Conservation (phyloP, 2,888 invertebrate genomes). For the Trilocha varians region DNA sequence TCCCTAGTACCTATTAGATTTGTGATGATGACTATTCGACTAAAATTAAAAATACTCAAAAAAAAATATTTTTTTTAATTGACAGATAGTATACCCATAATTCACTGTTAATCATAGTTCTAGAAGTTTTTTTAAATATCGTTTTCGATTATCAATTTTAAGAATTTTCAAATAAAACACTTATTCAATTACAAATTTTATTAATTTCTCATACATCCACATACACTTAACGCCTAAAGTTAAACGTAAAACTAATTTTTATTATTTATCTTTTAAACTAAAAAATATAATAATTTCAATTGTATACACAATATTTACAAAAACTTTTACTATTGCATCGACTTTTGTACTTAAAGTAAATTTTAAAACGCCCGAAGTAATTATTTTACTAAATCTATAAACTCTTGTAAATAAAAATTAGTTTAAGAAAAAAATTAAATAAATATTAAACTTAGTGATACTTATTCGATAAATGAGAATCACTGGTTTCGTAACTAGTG, state of each 20-base stretch:
- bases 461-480: conserved; percentile 3
- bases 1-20: too few relatives aligned
- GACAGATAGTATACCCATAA: too few relatives aligned
- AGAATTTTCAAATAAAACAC: conserved; percentile 2
- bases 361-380: conserved; percentile 5
- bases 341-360: neutral
- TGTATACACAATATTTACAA: conserved; percentile 10
- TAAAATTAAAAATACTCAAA: too few relatives aligned
- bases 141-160: too few relatives aligned
- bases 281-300: neutral
- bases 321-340: conserved; percentile 3
- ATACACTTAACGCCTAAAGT: conserved; percentile 30
- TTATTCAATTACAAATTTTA: conserved; percentile 19
- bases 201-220: conserved; percentile 42
- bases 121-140: too few relatives aligned
- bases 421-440: neutral
- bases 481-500: conserved; percentile 42
- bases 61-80: too few relatives aligned
- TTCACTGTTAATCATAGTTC: too few relatives aligned
- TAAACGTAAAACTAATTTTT: conserved; percentile 3
- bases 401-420: neutral
- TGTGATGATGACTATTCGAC: too few relatives aligned
- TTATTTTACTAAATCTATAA: neutral
- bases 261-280: conserved; percentile 12
- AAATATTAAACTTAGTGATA: neutral